Evolutionary conservation across 1,140 invertebrate genomes (phyloP), one percentile per base, ranked within the genome.

Genomic region (Manduca sexta): DNA sequence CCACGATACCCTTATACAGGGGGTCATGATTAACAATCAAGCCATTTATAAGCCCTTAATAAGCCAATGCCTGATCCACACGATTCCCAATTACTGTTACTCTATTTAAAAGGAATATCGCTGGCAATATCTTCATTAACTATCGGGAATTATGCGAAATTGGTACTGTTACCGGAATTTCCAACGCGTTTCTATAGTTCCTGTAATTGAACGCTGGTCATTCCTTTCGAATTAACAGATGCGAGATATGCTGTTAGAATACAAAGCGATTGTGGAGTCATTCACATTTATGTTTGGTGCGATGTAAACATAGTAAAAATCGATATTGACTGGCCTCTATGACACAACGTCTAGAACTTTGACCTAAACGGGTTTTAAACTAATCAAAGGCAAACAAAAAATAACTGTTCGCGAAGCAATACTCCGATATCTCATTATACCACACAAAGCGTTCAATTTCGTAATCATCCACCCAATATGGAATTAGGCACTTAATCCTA

Each of bases 1-100:
- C 26, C 26, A 43, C 41, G 63, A 67, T 69, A 69, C 60, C 64
- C 60, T 56, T 69, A 72, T 72, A 70, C 50, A 45, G 63, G 13
- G 57, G 75, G 74, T 79, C 71, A 79, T 56, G 59, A 67, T 74
- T 70, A 74, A 77, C 69, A 58, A 62, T 21, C 62, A 71, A 68
- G 62, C 64, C 70, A 71, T 82, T 78, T 77, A 80, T 83, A 78
- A 78, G 66, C 15, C 49, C 62, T 69, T 79, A 78, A 72, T 77
- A 73, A 80, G 73, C 52, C 64, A 60, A 65, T 64, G 41, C 14
- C 18, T 18, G 14, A n/a, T 43, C 41, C 41, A 56, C 60, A 53
- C 47, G 60, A 66, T 70, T 64, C 60, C 40, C 52, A 35, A 46
- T 52, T 57, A 61, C 59, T 49, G 63, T 62, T 69, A 72, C 68